phyloP scores from a whole-genome alignment of 35 echinoderm and acorn worm species.

The Apostichopus japonicus region DNA sequence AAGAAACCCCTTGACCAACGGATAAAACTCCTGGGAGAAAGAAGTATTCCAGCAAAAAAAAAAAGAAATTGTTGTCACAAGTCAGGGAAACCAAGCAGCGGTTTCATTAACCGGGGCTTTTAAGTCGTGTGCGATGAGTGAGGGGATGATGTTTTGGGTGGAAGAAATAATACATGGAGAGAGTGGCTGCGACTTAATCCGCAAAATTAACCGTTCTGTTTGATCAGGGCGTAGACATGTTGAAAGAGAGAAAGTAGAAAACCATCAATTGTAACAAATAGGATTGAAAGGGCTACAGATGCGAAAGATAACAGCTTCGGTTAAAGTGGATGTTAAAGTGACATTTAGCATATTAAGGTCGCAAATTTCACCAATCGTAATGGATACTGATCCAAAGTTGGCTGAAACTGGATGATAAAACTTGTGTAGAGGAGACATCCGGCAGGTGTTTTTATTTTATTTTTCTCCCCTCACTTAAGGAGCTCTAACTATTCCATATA shows the following conservation, averaged over 20 bases:
- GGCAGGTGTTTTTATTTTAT: too few relatives aligned
- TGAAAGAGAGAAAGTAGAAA: background rate
- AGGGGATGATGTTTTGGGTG: background rate
- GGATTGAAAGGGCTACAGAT: background rate
- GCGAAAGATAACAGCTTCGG: background rate
- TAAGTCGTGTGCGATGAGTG: constrained; percentile 17
- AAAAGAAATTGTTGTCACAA: constrained; percentile 18
- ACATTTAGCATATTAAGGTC: too few relatives aligned
- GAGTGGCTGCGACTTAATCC: background rate
- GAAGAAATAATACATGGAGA: background rate
- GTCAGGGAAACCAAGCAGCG: background rate
- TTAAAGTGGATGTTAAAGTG: too few relatives aligned
- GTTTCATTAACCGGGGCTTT: constrained; percentile 29
- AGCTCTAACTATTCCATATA: too few relatives aligned
- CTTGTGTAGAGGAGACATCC: too few relatives aligned
- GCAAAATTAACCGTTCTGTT: constrained; percentile 18
- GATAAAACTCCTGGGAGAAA: background rate
- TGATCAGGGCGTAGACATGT: constrained; percentile 23
- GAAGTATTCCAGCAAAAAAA: constrained; percentile 9
- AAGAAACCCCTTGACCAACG: constrained; percentile 33
- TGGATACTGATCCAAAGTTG: too few relatives aligned
- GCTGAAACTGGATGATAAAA: too few relatives aligned
- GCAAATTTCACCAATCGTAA: too few relatives aligned
- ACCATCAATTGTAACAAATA: background rate
- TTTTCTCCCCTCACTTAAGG: too few relatives aligned